These are phyloP conservation scores for Limanda limanda DNA, from an alignment of 2,113 vertebrate genomes.

Conservation along the genomic window DNA sequence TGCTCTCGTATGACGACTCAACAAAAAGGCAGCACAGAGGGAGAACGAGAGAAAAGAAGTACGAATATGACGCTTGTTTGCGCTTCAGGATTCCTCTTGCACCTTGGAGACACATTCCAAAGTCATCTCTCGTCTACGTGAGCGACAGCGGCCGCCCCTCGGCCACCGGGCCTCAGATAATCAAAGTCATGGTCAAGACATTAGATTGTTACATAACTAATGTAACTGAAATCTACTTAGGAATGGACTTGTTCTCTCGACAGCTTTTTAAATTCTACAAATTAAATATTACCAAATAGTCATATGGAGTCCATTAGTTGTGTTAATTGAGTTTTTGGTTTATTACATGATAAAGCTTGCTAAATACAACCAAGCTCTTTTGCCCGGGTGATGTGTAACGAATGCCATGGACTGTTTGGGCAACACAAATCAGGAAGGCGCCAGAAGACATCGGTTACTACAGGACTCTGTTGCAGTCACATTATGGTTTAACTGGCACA, in stretches of 20 bases:
- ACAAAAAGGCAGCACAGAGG: conserved; percentile 21
- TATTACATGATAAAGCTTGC: not conserved
- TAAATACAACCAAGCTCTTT: conserved; percentile 9
- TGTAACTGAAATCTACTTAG: not conserved
- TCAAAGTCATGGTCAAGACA: not conserved
- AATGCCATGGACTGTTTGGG: too few relatives aligned
- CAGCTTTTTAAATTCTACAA: too few relatives aligned
- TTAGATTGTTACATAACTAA: not conserved
- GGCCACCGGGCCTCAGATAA: not conserved
- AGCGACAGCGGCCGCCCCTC: not conserved
- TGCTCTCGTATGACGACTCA: conserved; percentile 2
- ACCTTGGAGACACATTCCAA: conserved; percentile 42
- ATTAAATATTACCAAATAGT: too few relatives aligned
- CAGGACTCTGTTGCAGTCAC: not conserved
- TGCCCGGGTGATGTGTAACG: not conserved
- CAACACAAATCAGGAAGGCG: not conserved
- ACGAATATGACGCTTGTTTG: not conserved
- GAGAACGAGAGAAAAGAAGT: not conserved
- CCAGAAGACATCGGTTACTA: not conserved
- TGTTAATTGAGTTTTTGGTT: not conserved
- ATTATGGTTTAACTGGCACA: not conserved
- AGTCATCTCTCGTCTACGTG: not conserved
- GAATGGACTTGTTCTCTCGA: not conserved
- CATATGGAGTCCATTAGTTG: too few relatives aligned
- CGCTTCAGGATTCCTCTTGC: conserved; percentile 15